phyloP scores from a whole-genome alignment of 2,797 vertebrate genomes.

The Tokudaia tokunoshimensis region DNA sequence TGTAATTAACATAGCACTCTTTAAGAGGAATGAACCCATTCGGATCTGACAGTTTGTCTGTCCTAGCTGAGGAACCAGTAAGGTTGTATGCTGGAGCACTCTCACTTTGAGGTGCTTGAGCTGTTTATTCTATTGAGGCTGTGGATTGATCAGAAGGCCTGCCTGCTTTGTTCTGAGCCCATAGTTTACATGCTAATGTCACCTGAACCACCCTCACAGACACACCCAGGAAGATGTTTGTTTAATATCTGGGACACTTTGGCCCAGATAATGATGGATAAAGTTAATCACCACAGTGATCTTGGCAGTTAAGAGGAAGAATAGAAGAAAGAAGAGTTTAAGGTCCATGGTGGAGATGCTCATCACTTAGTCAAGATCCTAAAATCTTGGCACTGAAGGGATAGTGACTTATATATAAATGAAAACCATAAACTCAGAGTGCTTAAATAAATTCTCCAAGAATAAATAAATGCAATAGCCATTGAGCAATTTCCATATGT shows the following conservation, averaged over 20 bases:
- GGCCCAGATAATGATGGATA: background rate
- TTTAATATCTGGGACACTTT: background rate
- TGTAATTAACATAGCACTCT: background rate
- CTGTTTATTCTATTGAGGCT: background rate
- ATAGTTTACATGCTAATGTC: constrained; percentile 6
- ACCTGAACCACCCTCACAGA: background rate
- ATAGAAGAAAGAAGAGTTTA: background rate
- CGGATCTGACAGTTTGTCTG: background rate
- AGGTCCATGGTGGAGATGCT: background rate
- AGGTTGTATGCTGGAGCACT: background rate
- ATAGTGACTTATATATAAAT: constrained; percentile 25
- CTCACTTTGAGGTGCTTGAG: background rate
- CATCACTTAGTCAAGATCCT: background rate
- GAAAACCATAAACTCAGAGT: background rate
- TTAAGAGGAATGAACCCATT: background rate
- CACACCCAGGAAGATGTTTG: constrained; percentile 21
- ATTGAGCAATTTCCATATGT: background rate
- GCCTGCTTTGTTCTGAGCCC: constrained; percentile 3
- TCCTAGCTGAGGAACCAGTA: background rate
- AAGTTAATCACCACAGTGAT: background rate
- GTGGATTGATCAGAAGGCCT: background rate
- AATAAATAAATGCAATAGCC: background rate
- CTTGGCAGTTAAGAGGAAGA: constrained; percentile 10
- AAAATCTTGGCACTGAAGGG: background rate
- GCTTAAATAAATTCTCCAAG: constrained; percentile 17